Conservation (phyloP, 2,888 invertebrate species). For the Eristalinus sepulchralis region DNA sequence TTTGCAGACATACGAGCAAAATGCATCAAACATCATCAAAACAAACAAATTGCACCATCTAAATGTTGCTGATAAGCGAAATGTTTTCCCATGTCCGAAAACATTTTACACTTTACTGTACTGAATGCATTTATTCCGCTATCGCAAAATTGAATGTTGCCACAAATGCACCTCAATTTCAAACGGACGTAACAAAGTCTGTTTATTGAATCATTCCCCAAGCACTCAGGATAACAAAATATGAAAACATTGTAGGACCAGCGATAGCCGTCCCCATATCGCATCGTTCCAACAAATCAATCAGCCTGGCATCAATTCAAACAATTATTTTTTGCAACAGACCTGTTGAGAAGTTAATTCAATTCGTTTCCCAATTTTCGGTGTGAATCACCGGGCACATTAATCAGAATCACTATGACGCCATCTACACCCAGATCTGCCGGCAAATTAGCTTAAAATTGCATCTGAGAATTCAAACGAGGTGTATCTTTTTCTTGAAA, state of each 20-base stretch:
- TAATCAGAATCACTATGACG: conserved; percentile 22
- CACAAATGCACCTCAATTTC: neutral
- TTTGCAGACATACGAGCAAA: too few relatives aligned
- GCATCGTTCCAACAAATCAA: neutral
- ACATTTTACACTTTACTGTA: neutral
- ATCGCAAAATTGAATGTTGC: neutral
- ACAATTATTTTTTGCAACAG: conserved; percentile 5
- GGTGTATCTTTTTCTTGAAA: neutral
- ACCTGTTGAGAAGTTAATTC: neutral
- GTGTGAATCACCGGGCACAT: conserved; percentile 4
- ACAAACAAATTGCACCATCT: neutral
- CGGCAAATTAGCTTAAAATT: conserved; percentile 33
- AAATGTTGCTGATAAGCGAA: neutral
- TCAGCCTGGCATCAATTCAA: conserved; percentile 17
- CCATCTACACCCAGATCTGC: conserved; percentile 5
- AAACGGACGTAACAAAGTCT: neutral
- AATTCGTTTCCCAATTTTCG: neutral
- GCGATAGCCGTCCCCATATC: neutral
- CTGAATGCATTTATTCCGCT: too few relatives aligned
- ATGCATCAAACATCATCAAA: too few relatives aligned
- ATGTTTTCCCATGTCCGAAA: neutral
- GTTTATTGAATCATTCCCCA: neutral
- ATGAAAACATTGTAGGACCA: neutral
- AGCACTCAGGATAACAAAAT: neutral
- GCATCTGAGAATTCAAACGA: conserved; percentile 15